Base-by-base conservation (phyloP, 2,888 invertebrate genomes). In the Pristionchus mayeri region DNA sequence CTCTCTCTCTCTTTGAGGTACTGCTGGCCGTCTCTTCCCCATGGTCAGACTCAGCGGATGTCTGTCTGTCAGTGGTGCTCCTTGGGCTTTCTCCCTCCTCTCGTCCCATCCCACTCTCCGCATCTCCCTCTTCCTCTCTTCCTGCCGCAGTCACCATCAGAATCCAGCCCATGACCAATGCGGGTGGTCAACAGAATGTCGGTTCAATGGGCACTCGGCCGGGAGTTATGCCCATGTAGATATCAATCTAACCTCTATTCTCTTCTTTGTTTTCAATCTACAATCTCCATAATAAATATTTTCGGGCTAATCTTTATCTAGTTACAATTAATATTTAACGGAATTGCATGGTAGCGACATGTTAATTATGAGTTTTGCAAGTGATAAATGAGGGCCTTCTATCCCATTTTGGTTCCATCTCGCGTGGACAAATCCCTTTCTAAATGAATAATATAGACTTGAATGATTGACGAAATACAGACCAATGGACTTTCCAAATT, bases 141-240 rank as follows among this genome's bases (percentile, higher is more conserved):
- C 40, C 44, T 71, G 27, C 71, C 24, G 30, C 71, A 71, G 71
- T 71, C 44, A 44, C 44, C 27, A 71, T 71, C 9, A 21, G 18
- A 30, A 71, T 71, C 18, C 44, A 40, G 2, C 71, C 71, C 30
- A 44, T 71, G 40, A 30, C 18, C 30, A 34, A 21, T 40, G 44
- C 44, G 4, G 71, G 71, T 3, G 71, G 71, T 34, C n/a, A 40
- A 34, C 71, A 71, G 24, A 71, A 71, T 57, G 7, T 4, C 18
- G 18, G n/a, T 24, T 3, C 11, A 4, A 57, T 24, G 57, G 57
- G 57, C n/a, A n/a, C n/a, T n/a, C n/a, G n/a, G 24, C 57, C 57
- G n/a, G 57, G 57, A 57, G 57, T n/a, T 57, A 57, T 57, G 57
- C 57, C 57, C 11, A 57, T 57, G 57, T 57, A 57, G 57, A 57